Evolutionary conservation across 2,888 invertebrate genomes (phyloP).

Genomic region (Lysandra coridon): DNA sequence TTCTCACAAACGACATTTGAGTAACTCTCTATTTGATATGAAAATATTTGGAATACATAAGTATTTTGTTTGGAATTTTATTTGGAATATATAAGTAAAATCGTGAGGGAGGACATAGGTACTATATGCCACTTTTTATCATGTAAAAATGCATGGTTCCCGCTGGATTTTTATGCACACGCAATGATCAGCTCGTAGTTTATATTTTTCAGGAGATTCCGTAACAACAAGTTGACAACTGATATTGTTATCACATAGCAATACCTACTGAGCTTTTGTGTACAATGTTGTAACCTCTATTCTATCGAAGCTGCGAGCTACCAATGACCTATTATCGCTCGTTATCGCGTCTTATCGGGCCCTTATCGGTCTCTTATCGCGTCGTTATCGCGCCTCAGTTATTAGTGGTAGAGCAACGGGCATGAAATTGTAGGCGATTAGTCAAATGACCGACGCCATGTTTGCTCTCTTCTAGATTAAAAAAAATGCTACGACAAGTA

Average conservation of each 20-base stretch:
- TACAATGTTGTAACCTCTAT: conserved; percentile 17
- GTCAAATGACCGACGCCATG: conserved; percentile 27
- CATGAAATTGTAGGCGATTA: conserved; percentile 46
- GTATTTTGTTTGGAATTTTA: no score
- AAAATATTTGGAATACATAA: no score
- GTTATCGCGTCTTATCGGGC: conserved; percentile 45
- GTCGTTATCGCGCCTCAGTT: conserved; percentile 48
- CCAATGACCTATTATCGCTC: conserved; percentile 36
- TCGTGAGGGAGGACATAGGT: no score
- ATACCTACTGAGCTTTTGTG: background rate
- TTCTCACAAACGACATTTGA: no score
- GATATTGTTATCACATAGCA: background rate
- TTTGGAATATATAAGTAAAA: no score
- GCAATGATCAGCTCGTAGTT: no score
- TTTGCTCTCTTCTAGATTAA: background rate
- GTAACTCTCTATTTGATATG: no score
- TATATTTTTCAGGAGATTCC: background rate
- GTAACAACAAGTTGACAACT: background rate
- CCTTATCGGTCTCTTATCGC: conserved; percentile 49
- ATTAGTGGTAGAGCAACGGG: conserved; percentile 52
- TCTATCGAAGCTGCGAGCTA: conserved; percentile 33
- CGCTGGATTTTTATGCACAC: no score
- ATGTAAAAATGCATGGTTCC: no score
- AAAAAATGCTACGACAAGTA: background rate
- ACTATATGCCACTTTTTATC: no score